These are phyloP conservation scores for Drosophila parthenogenetica DNA, from an alignment of 2,888 invertebrate genomes.

Conservation along the genomic window DNA sequence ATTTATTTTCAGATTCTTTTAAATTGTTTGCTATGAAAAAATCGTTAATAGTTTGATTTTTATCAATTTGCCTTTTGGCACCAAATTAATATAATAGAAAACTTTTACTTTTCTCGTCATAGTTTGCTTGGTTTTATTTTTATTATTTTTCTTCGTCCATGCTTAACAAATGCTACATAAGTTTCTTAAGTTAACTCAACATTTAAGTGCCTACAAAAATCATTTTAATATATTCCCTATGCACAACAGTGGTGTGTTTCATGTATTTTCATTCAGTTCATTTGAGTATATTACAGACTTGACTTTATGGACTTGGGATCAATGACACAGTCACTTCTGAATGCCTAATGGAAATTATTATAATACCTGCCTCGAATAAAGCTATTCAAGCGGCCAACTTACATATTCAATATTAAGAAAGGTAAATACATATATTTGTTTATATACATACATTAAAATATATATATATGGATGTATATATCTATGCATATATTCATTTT, in stretches of 20 bases:
- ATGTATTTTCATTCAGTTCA: conserved; percentile 12
- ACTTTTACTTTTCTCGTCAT: too few species aligned
- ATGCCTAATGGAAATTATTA: conserved; percentile 4
- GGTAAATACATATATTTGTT: neutral
- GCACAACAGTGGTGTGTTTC: neutral
- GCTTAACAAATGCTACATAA: neutral
- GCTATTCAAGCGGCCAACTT: neutral
- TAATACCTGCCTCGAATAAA: neutral
- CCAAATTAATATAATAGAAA: too few species aligned
- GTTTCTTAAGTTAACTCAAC: neutral
- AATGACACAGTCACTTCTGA: conserved; percentile 23
- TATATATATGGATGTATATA: neutral
- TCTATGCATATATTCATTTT: conserved; percentile 5
- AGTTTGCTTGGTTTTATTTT: too few species aligned
- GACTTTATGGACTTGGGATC: conserved; percentile 29
- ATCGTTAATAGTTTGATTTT: too few species aligned
- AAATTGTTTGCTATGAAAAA: too few species aligned
- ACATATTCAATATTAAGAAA: conserved; percentile 17
- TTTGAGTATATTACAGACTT: neutral
- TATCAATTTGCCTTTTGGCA: too few species aligned
- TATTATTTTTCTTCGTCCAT: too few species aligned
- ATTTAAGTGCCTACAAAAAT: too few species aligned
- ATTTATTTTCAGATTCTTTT: too few species aligned
- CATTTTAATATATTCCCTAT: conserved; percentile 7
- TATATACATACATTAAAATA: too few species aligned